phyloP scores from a whole-genome alignment of 2,888 invertebrate species.

The Strigamia crassipes region DNA sequence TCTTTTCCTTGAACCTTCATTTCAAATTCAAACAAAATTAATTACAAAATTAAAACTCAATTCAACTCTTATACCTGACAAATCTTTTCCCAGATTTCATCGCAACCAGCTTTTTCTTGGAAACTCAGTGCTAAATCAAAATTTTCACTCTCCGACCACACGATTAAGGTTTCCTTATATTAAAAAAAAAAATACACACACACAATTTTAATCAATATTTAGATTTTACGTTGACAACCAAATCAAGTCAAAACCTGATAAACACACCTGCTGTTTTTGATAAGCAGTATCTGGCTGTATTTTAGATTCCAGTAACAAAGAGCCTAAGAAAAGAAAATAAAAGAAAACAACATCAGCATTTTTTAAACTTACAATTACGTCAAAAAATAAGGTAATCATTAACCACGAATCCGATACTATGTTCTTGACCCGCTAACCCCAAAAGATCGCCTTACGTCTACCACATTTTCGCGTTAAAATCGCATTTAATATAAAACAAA shows the following conservation, averaged over 20 bases:
- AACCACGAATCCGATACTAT: not conserved
- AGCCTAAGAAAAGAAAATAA: slow-evolving; percentile 61
- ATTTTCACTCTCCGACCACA: slow-evolving; percentile 99
- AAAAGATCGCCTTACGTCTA: not conserved
- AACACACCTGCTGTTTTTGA: slow-evolving; percentile 90
- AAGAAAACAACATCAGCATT: slow-evolving; percentile 39
- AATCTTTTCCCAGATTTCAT: slow-evolving; percentile 99
- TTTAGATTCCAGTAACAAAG: slow-evolving; percentile 93
- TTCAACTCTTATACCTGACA: slow-evolving; percentile 73
- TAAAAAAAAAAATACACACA: not conserved
- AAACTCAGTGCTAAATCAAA: slow-evolving; percentile 99
- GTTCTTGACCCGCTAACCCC: slow-evolving; percentile 10
- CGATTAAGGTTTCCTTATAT: slow-evolving; percentile 90
- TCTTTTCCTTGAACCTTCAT: slow-evolving; percentile 94
- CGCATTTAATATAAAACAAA: not conserved
- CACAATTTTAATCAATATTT: not conserved
- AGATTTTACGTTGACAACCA: not conserved
- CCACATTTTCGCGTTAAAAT: not conserved
- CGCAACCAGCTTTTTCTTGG: slow-evolving; percentile 99
- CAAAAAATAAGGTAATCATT: not conserved
- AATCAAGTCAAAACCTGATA: not conserved
- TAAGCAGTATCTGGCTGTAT: slow-evolving; percentile 98
- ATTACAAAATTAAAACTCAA: not conserved
- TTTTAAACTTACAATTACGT: not conserved
- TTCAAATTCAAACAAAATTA: not conserved